phyloP scores from a whole-genome alignment of 2,888 invertebrate species.

The Polietes domitor region DNA sequence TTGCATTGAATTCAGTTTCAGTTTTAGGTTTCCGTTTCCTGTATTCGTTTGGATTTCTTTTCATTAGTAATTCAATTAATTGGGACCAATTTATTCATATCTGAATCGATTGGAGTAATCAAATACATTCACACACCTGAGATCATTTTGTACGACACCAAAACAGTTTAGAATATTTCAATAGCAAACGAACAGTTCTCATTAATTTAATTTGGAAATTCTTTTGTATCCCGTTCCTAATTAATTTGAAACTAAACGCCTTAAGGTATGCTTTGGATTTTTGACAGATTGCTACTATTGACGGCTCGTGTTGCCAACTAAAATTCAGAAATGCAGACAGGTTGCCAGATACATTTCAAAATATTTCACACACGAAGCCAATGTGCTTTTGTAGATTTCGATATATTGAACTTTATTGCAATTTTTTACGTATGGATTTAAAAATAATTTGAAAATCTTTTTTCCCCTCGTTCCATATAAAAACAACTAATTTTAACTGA shows the following conservation, averaged over 20 bases:
- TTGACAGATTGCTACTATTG: not conserved
- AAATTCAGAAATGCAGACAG: not conserved
- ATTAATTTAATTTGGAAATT: not conserved
- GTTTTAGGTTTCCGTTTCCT: not conserved
- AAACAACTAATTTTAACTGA: too few relatives aligned
- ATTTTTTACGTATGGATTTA: too few relatives aligned
- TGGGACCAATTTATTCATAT: slow-evolving; percentile 76
- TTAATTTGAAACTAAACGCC: not conserved
- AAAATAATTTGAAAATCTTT: too few relatives aligned
- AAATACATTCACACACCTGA: slow-evolving; percentile 52
- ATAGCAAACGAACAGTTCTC: slow-evolving; percentile 1
- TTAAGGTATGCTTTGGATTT: slow-evolving; percentile 46
- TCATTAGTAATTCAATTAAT: slow-evolving; percentile 69
- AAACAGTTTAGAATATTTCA: not conserved
- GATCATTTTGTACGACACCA: slow-evolving; percentile 34
- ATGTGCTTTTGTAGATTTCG: too few relatives aligned
- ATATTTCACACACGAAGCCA: too few relatives aligned
- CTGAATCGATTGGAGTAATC: slow-evolving; percentile 74
- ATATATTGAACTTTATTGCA: too few relatives aligned
- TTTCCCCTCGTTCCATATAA: too few relatives aligned
- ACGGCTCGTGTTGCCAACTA: not conserved
- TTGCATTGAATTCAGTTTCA: slow-evolving; percentile 24
- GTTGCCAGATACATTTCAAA: not conserved
- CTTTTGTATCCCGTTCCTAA: too few relatives aligned
- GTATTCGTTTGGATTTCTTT: slow-evolving; percentile 40